These are phyloP conservation scores for Orchesella flavescens DNA, from an alignment of 2,888 invertebrate species.

Conservation along the genomic window DNA sequence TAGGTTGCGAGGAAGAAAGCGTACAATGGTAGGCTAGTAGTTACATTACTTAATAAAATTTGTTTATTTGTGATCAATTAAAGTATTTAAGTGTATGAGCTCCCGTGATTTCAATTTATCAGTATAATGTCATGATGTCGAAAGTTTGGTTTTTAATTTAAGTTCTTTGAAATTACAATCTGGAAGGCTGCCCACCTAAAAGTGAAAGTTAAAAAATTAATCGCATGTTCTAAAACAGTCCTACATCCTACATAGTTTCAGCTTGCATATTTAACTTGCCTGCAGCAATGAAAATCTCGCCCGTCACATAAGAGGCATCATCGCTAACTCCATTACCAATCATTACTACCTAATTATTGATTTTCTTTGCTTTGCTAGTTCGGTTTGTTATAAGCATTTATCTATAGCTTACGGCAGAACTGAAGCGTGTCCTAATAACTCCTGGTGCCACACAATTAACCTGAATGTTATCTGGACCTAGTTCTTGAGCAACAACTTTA, in stretches of 20 bases:
- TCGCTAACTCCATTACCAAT: too few relatives aligned
- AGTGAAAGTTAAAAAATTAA: background rate
- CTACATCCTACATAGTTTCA: too few relatives aligned
- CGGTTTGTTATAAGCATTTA: background rate
- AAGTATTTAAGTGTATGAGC: too few relatives aligned
- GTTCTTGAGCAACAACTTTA: slow-evolving; percentile 85
- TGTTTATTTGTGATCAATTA: background rate
- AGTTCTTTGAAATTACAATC: slow-evolving; percentile 10
- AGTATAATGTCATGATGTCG: too few relatives aligned
- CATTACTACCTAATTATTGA: too few relatives aligned
- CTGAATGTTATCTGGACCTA: slow-evolving; percentile 87
- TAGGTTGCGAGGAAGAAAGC: slow-evolving; percentile 91
- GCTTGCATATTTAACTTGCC: slow-evolving; percentile 76
- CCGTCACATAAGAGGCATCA: slow-evolving; percentile 90
- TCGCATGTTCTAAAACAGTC: too few relatives aligned
- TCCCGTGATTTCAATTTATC: too few relatives aligned
- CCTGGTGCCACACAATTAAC: slow-evolving; percentile 97
- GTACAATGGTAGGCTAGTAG: slow-evolving; percentile 93
- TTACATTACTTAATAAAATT: background rate
- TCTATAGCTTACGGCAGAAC: slow-evolving; percentile 80
- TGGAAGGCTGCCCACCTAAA: slow-evolving; percentile 42
- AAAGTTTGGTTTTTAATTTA: background rate
- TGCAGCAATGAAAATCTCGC: slow-evolving; percentile 85
- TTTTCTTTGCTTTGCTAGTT: background rate
- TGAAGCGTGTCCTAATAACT: slow-evolving; percentile 91